phyloP scores from a whole-genome alignment of 2,797 vertebrate genomes.

The Pipistrellus pygmaeus region DNA sequence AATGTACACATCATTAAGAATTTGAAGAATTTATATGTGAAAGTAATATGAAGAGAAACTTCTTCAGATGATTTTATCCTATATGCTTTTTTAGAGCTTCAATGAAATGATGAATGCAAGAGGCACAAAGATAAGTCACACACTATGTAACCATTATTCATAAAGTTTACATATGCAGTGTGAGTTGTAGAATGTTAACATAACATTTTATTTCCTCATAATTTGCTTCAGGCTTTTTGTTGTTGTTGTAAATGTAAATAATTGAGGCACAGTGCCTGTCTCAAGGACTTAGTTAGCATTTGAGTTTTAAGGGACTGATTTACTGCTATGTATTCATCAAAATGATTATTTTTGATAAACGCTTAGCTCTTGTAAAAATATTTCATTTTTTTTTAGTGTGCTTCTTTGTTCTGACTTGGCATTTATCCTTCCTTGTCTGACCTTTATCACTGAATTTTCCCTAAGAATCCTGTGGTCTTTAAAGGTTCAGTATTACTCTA shows the following conservation, averaged over 20 bases:
- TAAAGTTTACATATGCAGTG: conserved; percentile 1
- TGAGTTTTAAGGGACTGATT: conserved; percentile 55
- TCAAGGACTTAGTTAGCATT: conserved; percentile 9
- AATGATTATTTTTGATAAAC: conserved; percentile 12
- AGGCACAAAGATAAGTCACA: not conserved
- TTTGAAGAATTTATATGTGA: conserved; percentile 43
- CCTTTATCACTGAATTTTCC: conserved; percentile 10
- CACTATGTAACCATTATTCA: not conserved
- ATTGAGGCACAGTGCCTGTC: not conserved
- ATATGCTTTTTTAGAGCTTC: not conserved
- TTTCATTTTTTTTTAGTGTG: not conserved
- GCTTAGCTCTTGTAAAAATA: conserved; percentile 4
- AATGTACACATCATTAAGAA: conserved; percentile 12
- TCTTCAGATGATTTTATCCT: conserved; percentile 44
- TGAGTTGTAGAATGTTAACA: conserved; percentile 35
- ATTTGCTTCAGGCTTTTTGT: not conserved
- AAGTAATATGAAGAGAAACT: conserved; percentile 13
- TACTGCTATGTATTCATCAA: not conserved
- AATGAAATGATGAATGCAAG: conserved; percentile 29
- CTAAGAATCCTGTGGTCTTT: not conserved
- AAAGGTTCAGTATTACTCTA: not conserved
- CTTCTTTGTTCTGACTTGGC: not conserved
- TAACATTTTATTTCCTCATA: not conserved
- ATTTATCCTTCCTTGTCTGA: not conserved
- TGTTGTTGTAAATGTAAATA: not conserved